Base-by-base conservation (phyloP, 2,888 invertebrate genomes). In the Mythimna vitellina region DNA sequence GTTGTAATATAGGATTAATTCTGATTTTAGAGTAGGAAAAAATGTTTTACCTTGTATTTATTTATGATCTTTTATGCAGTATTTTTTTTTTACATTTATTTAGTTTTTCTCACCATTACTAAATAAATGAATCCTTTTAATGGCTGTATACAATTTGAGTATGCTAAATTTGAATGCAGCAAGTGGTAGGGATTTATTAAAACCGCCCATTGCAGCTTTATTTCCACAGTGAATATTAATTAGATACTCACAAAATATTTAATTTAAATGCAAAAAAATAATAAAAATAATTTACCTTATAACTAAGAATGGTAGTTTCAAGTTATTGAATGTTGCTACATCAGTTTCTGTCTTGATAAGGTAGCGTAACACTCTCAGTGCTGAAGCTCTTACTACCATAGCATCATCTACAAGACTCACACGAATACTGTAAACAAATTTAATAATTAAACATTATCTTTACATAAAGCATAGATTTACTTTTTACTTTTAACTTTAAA, bases 351-450 rank as follows among this genome's bases (percentile, higher is more conserved):
- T 97, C 89, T 97, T 97, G 70, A 99, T 96, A 87, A 98, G 96
- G 94, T 99, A 98, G 82, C 99, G 97, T 77, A 99, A 97, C 66
- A 98, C 98, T 88, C 99, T 97, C 80, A 99, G 96, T 54, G 98
- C 98, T 70, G 98, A 99, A 81, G 99, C 98, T 89, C 99, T 97
- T 73, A 99, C 97, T 92, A 99, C 98, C 87, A 98, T 98, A 79
- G 98, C 98, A 85, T 99, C 98, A 93, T 99, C 98, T 69, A 99
- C 97, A 84, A 99, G 96, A 71, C 98, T 97, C 76, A 98, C 97
- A 86, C 99, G 97, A 89, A 99, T 97, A 93, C 99, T 99, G 91
- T 73, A 92, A 93, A 70, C 29, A 79, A 67, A 73, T 22, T n/a
- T 9, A 54, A 54, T 51, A 3, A 38, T 46, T 38, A 25, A 35